These are phyloP conservation scores for Rallus limicola DNA, from an alignment of 2,113 vertebrate genomes.

Conservation along the genomic window DNA sequence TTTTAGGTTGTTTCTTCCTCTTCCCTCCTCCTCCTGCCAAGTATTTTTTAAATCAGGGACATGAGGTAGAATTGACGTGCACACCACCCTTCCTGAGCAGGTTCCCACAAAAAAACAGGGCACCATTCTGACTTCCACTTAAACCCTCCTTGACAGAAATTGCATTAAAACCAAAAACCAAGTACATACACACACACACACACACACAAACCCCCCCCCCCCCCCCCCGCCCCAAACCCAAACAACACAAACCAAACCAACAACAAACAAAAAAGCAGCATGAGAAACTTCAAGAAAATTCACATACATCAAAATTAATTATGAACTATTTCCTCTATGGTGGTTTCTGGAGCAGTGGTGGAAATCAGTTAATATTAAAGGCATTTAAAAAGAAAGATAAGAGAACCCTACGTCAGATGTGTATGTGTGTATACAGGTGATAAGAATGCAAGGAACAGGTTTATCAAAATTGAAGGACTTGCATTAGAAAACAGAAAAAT, in stretches of 20 bases:
- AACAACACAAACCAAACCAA: neutral
- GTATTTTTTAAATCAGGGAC: neutral
- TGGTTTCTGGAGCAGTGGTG: neutral
- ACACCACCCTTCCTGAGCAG: neutral
- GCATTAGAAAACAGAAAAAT: neutral
- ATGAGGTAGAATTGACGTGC: neutral
- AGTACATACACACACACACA: neutral
- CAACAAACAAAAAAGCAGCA: neutral
- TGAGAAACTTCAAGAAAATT: neutral
- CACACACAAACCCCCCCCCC: too few species aligned
- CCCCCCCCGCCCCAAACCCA: too few species aligned
- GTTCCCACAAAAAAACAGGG: neutral
- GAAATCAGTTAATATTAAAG: neutral
- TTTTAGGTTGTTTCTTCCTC: neutral
- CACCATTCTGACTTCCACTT: neutral
- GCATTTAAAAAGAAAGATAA: neutral
- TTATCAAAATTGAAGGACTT: neutral
- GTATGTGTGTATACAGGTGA: neutral
- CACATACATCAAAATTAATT: neutral
- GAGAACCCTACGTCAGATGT: neutral
- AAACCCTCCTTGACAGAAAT: too few species aligned
- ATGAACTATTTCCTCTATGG: neutral
- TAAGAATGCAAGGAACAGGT: neutral
- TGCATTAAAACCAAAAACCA: too few species aligned
- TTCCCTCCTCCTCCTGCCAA: too few species aligned